phyloP scores from a whole-genome alignment of 1,140 invertebrate genomes.

The Phocides pigmalion region DNA sequence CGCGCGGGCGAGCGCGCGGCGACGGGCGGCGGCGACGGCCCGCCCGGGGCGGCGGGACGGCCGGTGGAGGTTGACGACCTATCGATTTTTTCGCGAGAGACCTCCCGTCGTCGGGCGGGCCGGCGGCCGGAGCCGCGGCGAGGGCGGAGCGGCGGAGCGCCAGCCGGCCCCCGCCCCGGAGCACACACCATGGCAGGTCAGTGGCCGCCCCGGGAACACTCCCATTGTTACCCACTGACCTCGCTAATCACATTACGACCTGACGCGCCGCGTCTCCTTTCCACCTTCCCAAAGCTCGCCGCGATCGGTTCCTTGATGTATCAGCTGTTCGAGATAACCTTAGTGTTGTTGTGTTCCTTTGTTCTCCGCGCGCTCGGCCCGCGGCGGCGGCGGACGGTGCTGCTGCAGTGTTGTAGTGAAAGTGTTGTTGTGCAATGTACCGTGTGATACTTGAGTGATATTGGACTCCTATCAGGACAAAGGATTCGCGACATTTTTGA shows the following conservation, averaged over 20 bases:
- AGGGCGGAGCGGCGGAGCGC: slow-evolving; percentile 43
- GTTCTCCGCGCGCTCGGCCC: slow-evolving; percentile 20
- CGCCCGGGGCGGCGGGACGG: slow-evolving; percentile 65
- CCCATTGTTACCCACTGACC: slow-evolving; percentile 57
- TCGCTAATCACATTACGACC: slow-evolving; percentile 39
- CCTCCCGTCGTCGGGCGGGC: slow-evolving; percentile 79
- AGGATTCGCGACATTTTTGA: slow-evolving; percentile 12
- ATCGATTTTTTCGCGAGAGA: slow-evolving; percentile 83
- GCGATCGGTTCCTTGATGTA: slow-evolving; percentile 11
- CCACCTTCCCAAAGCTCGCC: slow-evolving; percentile 10
- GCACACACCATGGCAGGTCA: slow-evolving; percentile 60
- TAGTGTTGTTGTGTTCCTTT: slow-evolving; percentile 29
- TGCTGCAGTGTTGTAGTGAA: slow-evolving; percentile 23
- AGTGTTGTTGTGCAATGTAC: slow-evolving; percentile 21
- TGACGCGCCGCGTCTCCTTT: slow-evolving; percentile 11
- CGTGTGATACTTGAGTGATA: not conserved
- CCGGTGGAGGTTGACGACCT: slow-evolving; percentile 77
- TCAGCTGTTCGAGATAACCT: slow-evolving; percentile 25
- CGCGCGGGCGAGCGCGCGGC: slow-evolving; percentile 53
- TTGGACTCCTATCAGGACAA: not conserved
- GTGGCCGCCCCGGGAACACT: slow-evolving; percentile 69
- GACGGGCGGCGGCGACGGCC: slow-evolving; percentile 60
- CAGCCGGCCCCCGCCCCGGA: slow-evolving; percentile 37
- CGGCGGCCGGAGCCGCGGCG: slow-evolving; percentile 56
- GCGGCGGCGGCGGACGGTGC: not conserved